Percentiles rank a stretch among this genome's conserved stretches.
These are phyloP conservation scores for Ceratitis capitata DNA, from an alignment of 1,140 invertebrate genomes.

Conservation along the genomic window DNA sequence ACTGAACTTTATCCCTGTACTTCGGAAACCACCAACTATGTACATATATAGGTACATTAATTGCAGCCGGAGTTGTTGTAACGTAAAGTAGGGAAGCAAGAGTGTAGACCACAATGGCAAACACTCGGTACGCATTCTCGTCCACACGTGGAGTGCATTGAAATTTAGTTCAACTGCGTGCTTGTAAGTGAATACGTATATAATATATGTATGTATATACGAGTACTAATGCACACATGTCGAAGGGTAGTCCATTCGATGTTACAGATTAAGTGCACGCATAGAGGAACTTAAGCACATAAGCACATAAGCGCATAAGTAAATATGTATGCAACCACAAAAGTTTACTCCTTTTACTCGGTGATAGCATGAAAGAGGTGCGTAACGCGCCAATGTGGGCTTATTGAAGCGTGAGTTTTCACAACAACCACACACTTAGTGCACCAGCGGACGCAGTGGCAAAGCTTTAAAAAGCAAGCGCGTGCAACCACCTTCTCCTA, in stretches of 20 bases:
- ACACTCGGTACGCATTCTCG: background rate
- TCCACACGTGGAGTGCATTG: background rate
- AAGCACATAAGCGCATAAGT: background rate
- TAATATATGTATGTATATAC: too few species aligned
- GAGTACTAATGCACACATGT: too few species aligned
- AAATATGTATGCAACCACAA: background rate
- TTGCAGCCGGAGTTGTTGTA: background rate
- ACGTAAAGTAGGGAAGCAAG: too few species aligned
- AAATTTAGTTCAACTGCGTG: background rate
- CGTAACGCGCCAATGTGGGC: background rate
- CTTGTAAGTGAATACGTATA: too few species aligned
- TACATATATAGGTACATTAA: background rate
- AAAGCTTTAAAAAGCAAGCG: too few species aligned
- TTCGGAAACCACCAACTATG: background rate
- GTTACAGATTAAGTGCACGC: slow-evolving; percentile 14
- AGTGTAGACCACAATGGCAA: background rate
- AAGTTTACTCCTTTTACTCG: background rate
- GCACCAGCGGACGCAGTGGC: background rate
- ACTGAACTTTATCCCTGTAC: background rate
- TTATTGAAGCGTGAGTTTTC: background rate
- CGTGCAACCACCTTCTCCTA: background rate
- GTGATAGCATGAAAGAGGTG: background rate
- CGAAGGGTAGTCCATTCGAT: slow-evolving; percentile 6
- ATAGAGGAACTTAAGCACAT: background rate
- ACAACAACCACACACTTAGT: background rate